Evolutionary conservation across 2,888 invertebrate genomes (phyloP), one percentile per base, ranked within the genome.

Genomic region (Punctoribates punctum): DNA sequence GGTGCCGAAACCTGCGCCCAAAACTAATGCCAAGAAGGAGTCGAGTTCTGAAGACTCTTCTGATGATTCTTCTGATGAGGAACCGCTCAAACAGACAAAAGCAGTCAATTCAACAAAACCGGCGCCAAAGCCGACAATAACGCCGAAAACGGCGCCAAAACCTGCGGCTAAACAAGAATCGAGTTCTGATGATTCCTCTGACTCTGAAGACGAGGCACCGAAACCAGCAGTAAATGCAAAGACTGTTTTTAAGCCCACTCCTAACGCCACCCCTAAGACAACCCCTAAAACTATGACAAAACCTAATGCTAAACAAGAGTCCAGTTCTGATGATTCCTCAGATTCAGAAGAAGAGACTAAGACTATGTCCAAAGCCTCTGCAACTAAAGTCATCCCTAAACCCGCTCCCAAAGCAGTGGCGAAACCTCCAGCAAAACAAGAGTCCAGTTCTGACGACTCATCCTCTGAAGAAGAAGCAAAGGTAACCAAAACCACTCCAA

Each of bases 141-240:
- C 62, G 23, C 60, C 70, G 17, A 76, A 75, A n/a, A n/a, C 74
- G 34, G 73, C 72, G 15, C 25, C 73, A 6, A 78, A 77, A 77
- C 42, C 48, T 1, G 34, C 20, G 4, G 54, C 77, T 11, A 72
- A 76, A 27, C 73, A 81, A 75, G 80, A 80, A 17, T 82, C 81
- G 0, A 57, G 57, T 48, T 48, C 54, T 62, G 27, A 25, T 27
- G 81, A 81, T 42, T 83, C 82, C 1, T 83, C 83, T 34, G 83
- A 83, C 1, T 82, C 81, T 77, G 81, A 81, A 0, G 83, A 83
- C 4, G 83, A 15, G 20, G 20, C 54, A 20, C 25, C 73, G 60
- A 54, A 62, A 25, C 23, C 74, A 25, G 51, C 72, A n/a, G 73
- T 73, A 25, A 25, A 20, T n/a, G 4, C n/a, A 25, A 34, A 34